Percentiles rank a stretch among this genome's conserved stretches.
Conservation (phyloP, 2,113 vertebrate species). For the Ammodytes marinus region DNA sequence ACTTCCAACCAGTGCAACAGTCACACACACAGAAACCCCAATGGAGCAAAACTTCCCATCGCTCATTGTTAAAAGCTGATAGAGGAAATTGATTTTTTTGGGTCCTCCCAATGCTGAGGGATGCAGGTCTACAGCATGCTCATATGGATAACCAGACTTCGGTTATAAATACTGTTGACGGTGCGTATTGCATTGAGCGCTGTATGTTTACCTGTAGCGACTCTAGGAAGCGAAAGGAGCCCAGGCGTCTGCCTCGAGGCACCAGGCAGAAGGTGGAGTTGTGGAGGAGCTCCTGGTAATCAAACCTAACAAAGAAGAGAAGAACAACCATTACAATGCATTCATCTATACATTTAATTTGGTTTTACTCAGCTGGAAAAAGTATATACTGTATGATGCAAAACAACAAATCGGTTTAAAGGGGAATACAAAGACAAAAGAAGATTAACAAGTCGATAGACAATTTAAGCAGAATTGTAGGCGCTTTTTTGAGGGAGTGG, state of each 20-base stretch:
- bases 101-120: background rate
- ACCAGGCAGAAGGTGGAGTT: conserved; percentile 96
- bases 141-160: background rate
- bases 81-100: background rate
- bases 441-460: background rate
- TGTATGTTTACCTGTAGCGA: conserved; percentile 89
- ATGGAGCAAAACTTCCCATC: background rate
- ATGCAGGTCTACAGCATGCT: background rate
- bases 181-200: background rate
- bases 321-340: background rate
- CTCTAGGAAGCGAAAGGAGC: conserved; percentile 90
- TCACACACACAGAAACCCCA: too few species aligned
- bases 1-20: too few species aligned
- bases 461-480: too few species aligned
- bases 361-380: background rate
- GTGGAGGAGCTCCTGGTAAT: conserved; percentile 87
- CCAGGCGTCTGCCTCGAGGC: conserved; percentile 86
- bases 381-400: background rate
- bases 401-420: background rate
- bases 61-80: background rate
- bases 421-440: background rate
- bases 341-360: background rate
- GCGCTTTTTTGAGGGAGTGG: too few species aligned
- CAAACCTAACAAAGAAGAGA: conserved; percentile 81
- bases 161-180: background rate